phyloP scores from a whole-genome alignment of 2,797 vertebrate species.

The Rhinoraja longicauda region DNA sequence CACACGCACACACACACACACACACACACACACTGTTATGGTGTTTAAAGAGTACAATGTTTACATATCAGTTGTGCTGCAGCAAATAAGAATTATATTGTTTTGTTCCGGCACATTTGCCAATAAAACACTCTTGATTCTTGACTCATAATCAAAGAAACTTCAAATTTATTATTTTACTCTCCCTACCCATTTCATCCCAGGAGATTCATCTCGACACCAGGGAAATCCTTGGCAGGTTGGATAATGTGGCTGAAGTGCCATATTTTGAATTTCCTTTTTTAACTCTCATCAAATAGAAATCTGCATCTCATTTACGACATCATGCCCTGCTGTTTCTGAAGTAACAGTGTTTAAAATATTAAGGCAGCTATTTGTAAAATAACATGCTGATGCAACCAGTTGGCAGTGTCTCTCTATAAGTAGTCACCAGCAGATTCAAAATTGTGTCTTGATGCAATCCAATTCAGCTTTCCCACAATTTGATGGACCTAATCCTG shows the following conservation, averaged over 20 bases:
- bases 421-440: background rate
- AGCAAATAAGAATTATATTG: no score
- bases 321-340: no score
- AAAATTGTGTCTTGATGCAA: background rate
- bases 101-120: no score
- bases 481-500: constrained; percentile 44
- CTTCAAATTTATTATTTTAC: background rate
- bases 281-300: background rate
- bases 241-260: background rate
- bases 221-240: background rate
- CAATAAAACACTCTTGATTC: no score
- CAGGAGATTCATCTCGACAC: background rate
- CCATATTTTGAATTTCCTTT: background rate
- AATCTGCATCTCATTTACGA: background rate
- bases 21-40: no score
- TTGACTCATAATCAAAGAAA: background rate
- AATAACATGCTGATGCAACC: background rate
- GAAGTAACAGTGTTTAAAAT: background rate
- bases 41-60: no score
- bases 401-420: background rate
- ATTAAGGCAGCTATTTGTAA: background rate
- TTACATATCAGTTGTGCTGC: no score
- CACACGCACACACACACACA: no score
- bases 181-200: background rate
- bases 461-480: constrained; percentile 41